Conservation (phyloP, 2,113 vertebrate species). For the Fukomys damarensis region DNA sequence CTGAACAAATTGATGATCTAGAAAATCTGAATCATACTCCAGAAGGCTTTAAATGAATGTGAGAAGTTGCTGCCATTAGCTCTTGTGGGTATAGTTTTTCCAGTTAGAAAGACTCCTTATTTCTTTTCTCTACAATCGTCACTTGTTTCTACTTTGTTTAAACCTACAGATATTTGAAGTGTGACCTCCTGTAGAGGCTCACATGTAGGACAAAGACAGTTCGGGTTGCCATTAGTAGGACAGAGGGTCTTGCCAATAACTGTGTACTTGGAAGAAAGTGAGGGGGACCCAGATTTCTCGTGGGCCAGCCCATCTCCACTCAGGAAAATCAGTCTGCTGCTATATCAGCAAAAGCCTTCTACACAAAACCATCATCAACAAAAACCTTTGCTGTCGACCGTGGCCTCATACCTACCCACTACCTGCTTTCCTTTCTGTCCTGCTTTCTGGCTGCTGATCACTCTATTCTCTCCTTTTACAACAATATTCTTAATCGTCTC, state of each 20-base stretch:
- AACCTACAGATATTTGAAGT: neutral
- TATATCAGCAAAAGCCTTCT: neutral
- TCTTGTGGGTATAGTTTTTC: neutral
- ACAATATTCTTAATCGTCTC: neutral
- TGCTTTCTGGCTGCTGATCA: neutral
- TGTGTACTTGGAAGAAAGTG: neutral
- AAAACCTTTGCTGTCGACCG: neutral
- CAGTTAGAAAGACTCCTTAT: neutral
- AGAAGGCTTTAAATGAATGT: neutral
- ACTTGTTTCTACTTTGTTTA: neutral
- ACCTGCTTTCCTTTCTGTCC: neutral
- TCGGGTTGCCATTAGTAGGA: neutral
- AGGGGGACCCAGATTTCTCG: neutral
- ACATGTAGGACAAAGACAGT: neutral
- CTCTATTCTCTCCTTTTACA: neutral
- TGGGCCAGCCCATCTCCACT: neutral
- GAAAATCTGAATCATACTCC: neutral
- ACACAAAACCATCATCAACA: neutral
- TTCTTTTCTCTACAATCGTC: neutral
- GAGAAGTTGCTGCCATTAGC: neutral
- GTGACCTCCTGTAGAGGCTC: neutral
- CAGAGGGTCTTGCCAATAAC: neutral
- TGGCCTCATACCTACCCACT: neutral
- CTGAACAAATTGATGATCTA: neutral
- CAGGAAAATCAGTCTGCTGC: neutral